phyloP scores from a whole-genome alignment of 2,888 invertebrate genomes.

The Folsomia manolachei region DNA sequence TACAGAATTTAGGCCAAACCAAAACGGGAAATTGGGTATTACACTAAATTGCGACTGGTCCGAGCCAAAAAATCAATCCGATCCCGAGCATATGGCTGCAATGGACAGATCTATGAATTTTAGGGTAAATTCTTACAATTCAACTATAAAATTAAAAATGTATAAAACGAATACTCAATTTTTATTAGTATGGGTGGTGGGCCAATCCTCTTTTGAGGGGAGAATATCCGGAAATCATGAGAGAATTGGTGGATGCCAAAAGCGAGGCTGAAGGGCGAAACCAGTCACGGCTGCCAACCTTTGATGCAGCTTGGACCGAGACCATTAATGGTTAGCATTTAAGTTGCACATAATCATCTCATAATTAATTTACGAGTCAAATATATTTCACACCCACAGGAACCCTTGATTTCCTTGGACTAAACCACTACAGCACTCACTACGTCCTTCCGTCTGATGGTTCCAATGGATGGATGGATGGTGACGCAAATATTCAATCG shows the following conservation, averaged over 20 bases:
- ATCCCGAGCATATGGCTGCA: constrained; percentile 28
- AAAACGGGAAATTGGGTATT: constrained; percentile 28
- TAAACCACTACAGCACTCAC: constrained; percentile 44
- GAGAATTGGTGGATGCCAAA: constrained; percentile 38
- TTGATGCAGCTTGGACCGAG: constrained; percentile 36
- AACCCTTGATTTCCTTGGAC: constrained; percentile 44
- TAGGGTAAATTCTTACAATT: constrained; percentile 18
- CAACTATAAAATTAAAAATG: not conserved
- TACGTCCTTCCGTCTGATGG: constrained; percentile 24
- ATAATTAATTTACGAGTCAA: constrained; percentile 34
- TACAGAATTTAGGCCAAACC: constrained; percentile 25
- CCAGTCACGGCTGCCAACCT: constrained; percentile 38
- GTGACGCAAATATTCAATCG: constrained; percentile 30
- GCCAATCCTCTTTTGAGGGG: constrained; percentile 42
- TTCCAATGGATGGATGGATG: constrained; percentile 29
- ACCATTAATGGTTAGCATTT: constrained; percentile 41
- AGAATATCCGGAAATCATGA: constrained; percentile 45
- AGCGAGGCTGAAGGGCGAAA: constrained; percentile 38
- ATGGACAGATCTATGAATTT: constrained; percentile 32
- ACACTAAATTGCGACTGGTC: constrained; percentile 32
- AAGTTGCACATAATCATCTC: not conserved
- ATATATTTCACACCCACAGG: too few species aligned
- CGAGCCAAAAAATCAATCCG: constrained; percentile 22
- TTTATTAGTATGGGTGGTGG: constrained; percentile 42
- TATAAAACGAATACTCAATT: not conserved